Evolutionary conservation across 2,888 invertebrate species (phyloP).

Genomic region (Tolmerus cingulatus): DNA sequence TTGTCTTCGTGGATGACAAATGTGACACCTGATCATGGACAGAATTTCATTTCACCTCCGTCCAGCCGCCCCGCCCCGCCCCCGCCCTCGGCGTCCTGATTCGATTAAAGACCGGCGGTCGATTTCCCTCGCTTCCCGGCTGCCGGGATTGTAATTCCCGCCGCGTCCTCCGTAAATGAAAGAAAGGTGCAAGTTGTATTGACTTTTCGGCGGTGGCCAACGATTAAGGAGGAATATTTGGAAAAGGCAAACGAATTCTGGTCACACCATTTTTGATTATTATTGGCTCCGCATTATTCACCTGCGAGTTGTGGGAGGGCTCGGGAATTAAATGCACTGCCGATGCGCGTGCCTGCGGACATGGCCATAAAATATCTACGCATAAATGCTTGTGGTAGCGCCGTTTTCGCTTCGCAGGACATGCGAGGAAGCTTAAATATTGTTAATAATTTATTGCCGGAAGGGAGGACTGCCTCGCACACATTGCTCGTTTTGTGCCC

Average conservation of each 20-base stretch:
- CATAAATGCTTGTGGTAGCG: not conserved
- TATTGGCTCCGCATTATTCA: slow-evolving; percentile 6
- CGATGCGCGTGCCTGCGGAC: not conserved
- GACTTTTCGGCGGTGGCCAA: slow-evolving; percentile 6
- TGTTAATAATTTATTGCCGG: not conserved
- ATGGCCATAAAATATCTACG: not conserved
- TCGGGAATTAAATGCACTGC: not conserved
- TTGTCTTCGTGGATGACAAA: slow-evolving; percentile 41
- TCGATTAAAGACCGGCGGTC: slow-evolving; percentile 6
- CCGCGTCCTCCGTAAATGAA: slow-evolving; percentile 17
- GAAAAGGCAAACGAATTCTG: not conserved
- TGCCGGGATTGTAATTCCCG: slow-evolving; percentile 1
- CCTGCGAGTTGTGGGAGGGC: not conserved
- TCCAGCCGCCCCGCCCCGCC: not conserved
- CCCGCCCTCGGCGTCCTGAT: not conserved
- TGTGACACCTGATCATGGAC: slow-evolving; percentile 36
- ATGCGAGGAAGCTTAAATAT: not conserved
- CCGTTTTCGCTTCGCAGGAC: not conserved
- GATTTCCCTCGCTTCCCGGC: not conserved
- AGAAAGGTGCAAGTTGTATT: slow-evolving; percentile 34
- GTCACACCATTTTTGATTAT: slow-evolving; percentile 5
- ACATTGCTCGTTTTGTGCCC: not conserved
- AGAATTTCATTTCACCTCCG: slow-evolving; percentile 32
- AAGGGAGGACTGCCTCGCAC: not conserved
- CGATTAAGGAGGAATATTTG: not conserved